phyloP scores from a whole-genome alignment of 2,888 invertebrate genomes.

The Scaptomyza tumidula region DNA sequence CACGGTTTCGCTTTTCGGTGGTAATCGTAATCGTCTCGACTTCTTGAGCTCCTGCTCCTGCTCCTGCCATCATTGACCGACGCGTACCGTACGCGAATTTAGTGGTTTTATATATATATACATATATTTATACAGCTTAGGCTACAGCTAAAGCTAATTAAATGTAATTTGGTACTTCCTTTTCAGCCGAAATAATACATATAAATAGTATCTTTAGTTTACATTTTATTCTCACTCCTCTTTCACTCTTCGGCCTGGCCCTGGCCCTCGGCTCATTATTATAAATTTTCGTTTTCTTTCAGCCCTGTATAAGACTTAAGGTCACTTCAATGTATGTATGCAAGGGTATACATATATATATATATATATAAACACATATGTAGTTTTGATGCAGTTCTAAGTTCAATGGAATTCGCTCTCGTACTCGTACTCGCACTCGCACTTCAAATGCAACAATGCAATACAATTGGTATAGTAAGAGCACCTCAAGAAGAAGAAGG shows the following conservation, averaged over 20 bases:
- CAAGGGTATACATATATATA: background rate
- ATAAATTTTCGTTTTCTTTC: slow-evolving; percentile 79
- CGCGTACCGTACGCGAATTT: slow-evolving; percentile 80
- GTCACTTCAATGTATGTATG: slow-evolving; percentile 43
- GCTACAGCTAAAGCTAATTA: slow-evolving; percentile 80
- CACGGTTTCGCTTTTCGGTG: slow-evolving; percentile 69
- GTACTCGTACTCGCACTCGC: slow-evolving; percentile 45
- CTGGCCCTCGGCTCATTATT: slow-evolving; percentile 60
- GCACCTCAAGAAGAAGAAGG: slow-evolving; percentile 29
- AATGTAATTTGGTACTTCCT: slow-evolving; percentile 84
- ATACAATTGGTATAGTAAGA: slow-evolving; percentile 59
- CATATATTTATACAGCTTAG: slow-evolving; percentile 33
- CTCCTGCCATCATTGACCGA: slow-evolving; percentile 47
- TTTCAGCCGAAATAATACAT: slow-evolving; percentile 82
- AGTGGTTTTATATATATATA: slow-evolving; percentile 42
- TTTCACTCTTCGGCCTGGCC: slow-evolving; percentile 7
- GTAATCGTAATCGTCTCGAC: slow-evolving; percentile 77
- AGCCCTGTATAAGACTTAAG: slow-evolving; percentile 57
- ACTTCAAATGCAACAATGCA: slow-evolving; percentile 52
- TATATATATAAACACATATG: background rate
- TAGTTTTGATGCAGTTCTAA: slow-evolving; percentile 7
- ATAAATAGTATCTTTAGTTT: slow-evolving; percentile 81
- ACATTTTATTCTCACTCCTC: slow-evolving; percentile 66
- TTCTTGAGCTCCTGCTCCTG: slow-evolving; percentile 62
- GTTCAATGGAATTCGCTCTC: slow-evolving; percentile 71